Evolutionary conservation across 2,797 vertebrate species (phyloP), one percentile per base, ranked within the genome.

Genomic region (Pangasius larnaudii): DNA sequence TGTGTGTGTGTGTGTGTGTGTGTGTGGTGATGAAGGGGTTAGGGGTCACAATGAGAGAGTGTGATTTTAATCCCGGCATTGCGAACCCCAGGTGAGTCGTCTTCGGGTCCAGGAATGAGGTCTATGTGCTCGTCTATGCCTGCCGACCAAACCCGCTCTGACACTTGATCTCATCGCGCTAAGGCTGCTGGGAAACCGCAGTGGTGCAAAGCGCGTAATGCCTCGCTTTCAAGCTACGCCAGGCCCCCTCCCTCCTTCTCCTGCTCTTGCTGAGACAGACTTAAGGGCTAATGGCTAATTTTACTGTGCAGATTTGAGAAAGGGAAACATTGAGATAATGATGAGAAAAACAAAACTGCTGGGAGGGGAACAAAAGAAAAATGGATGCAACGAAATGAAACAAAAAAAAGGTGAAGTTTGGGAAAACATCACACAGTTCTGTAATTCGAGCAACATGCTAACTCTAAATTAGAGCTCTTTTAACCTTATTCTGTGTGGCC

Each of bases 111-210:
- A 96, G 95, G 96, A 97, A 96, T 94, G 96, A 96, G 95, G 96
- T 71, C 63, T 65, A 27, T 96, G 95, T n/a, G 58, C 84, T 86
- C 53, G 14, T 85, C 80, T 63, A 85, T 30, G 3, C 65, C 51
- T 93, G 96, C 94, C 94, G 93, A 94, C 95, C 95, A 97, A 97
- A 95, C 94, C 94, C 95, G 95, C 90, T 93, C 95, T 95, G 96
- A 97, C 96, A 97, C 96, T 96, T 95, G 96, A 97, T 97, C 96
- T 96, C 96, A 96, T 95, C 94, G 93, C 92, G 93, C 93, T 93
- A 92, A 95, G 95, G 95, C 96, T 94, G 93, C 96, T 95, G 94
- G 96, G 94, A 96, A 96, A 96, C 95, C 94, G 94, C 96, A 92
- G 94, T 95, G 96, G 94, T 93, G 93, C 95, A 94, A 93, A 94